Base-by-base conservation (phyloP, 2,797 vertebrate species). In the Sebastes steindachneri region DNA sequence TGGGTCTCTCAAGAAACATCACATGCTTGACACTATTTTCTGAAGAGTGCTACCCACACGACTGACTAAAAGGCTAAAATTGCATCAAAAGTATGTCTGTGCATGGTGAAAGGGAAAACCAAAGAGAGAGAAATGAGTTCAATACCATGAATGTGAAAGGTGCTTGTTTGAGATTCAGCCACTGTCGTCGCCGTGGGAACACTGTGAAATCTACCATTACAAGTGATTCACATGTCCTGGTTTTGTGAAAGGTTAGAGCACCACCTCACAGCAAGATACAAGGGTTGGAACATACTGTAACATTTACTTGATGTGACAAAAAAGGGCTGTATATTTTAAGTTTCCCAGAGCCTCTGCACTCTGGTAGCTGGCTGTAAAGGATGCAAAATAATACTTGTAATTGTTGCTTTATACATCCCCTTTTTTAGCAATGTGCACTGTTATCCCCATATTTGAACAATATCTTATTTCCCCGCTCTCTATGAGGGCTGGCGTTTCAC, bases 21-120 rank as follows among this genome's bases (percentile, higher is more conserved):
- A 76, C 25, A 28, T 31, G 71, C 84, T 87, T 88, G 64, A 88
- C 72, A 82, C 41, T 33, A 23, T 78, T 88, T 84, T 79, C 64
- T 70, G 21, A 77, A 72, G 57, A 86, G 72, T 67, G 19, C 54
- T 14, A 63, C 53, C 31, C 45, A 73, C 65, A 76, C 28, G 68
- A 37, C 8, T 1, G 1, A 54, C 37, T 60, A 54, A 73, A 55
- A 59, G 41, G 8, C 31, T n/a, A 7, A 62, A 72, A 59, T 4
- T 28, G 10, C 29, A 73, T 66, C 25, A 55, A 55, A 76, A 66
- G 25, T 48, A 15, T 37, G 21, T 62, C 4, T 78, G 41, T 48
- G 69, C 12, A 63, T 31, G 26, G 14, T 48, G 21, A 7, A 45
- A 73, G n/a, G 29, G 17, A 45, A 15, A 68, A 45, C 4, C 54